These are phyloP conservation scores for Metopolophium dirhodum DNA, from an alignment of 1,140 invertebrate species.

Conservation along the genomic window DNA sequence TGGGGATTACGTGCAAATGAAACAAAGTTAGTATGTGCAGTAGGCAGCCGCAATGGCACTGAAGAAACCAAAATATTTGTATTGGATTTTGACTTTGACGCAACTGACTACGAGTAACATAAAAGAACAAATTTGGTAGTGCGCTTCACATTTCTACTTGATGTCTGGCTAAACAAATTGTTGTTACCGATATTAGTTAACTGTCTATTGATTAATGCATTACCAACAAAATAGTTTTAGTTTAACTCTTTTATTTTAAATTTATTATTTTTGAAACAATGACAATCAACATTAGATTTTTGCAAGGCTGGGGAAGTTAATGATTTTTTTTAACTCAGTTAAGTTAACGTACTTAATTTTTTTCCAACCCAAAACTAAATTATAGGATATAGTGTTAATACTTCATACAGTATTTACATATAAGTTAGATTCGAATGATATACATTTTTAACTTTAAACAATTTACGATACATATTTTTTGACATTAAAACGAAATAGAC, in stretches of 20 bases:
- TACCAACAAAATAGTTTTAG: conserved; percentile 24
- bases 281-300: not conserved
- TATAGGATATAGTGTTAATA: too few relatives aligned
- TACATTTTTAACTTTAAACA: too few relatives aligned
- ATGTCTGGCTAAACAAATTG: not conserved
- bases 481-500: too few relatives aligned
- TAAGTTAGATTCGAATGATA: too few relatives aligned
- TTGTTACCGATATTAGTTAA: not conserved
- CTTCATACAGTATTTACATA: too few relatives aligned
- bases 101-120: conserved; percentile 67
- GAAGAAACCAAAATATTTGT: conserved; percentile 99
- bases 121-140: not conserved
- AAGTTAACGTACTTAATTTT: too few relatives aligned
- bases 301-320: too few relatives aligned
- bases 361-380: too few relatives aligned
- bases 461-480: too few relatives aligned
- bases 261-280: conserved; percentile 22
- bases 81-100: conserved; percentile 83
- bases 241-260: not conserved
- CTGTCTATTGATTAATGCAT: not conserved
- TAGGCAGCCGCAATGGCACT: conserved; percentile 96
- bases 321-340: too few relatives aligned
- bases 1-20: conserved; percentile 96
- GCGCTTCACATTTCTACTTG: not conserved
- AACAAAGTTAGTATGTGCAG: conserved; percentile 97